Evolutionary conservation across 2,797 vertebrate genomes (phyloP).

Genomic region (Hippopotamyrus pictus): DNA sequence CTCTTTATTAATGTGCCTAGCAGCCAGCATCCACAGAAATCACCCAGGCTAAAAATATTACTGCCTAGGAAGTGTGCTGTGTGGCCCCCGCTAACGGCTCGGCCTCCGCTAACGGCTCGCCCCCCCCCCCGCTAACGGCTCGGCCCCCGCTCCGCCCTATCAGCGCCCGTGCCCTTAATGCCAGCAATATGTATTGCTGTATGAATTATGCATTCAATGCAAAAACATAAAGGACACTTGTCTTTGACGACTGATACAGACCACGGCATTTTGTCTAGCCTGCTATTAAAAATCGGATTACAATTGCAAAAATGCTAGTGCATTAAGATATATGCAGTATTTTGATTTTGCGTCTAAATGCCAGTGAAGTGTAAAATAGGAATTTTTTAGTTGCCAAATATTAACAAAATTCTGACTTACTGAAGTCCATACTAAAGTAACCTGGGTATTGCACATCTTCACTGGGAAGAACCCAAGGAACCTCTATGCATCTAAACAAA

Average conservation of each 20-base stretch:
- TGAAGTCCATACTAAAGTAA: constrained; percentile 26
- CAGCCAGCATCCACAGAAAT: not conserved
- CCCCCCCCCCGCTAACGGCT: not conserved
- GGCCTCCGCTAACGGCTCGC: not conserved
- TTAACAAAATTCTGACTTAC: not conserved
- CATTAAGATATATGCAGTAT: not conserved
- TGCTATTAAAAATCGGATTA: not conserved
- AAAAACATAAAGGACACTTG: not conserved
- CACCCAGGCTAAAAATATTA: not conserved
- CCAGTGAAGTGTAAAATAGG: not conserved
- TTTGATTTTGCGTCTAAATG: not conserved
- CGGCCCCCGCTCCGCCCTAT: not conserved
- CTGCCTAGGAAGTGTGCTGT: not conserved
- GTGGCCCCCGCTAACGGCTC: not conserved
- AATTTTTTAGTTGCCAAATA: not conserved
- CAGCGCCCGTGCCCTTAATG: not conserved
- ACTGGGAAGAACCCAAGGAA: not conserved
- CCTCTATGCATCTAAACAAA: constrained; percentile 27
- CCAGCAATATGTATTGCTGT: not conserved
- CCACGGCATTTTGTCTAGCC: not conserved
- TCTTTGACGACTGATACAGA: not conserved
- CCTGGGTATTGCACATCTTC: not conserved
- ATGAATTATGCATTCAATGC: not conserved
- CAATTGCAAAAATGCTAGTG: not conserved
- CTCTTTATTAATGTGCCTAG: not conserved